Conservation (phyloP, 2,797 vertebrate species). For the Euthynnus affinis region DNA sequence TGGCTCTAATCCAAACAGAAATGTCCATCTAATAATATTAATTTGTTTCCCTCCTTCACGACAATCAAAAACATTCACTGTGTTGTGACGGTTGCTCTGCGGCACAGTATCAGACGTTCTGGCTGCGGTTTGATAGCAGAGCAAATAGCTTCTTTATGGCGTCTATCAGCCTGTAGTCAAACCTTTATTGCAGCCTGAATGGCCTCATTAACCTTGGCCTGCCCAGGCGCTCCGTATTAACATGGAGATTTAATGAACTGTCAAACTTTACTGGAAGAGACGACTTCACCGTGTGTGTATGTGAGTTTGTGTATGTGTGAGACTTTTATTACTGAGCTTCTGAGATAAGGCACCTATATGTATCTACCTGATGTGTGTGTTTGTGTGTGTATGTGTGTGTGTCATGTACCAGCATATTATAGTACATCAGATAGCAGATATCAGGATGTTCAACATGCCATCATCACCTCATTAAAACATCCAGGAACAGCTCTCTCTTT, state of each 20-base stretch:
- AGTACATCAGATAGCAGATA: neutral
- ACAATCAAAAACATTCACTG: slow-evolving; percentile 7
- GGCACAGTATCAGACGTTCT: neutral
- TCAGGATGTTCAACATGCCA: slow-evolving; percentile 18
- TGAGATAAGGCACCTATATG: slow-evolving; percentile 26
- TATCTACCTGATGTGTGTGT: slow-evolving; percentile 9
- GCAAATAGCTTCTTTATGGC: slow-evolving; percentile 48
- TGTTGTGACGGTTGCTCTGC: slow-evolving; percentile 28
- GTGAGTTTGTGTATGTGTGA: neutral
- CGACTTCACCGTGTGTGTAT: neutral
- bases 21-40: slow-evolving; percentile 30
- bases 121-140: neutral
- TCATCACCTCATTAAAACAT: slow-evolving; percentile 24
- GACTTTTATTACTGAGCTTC: neutral
- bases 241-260: slow-evolving; percentile 63
- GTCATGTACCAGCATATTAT: neutral
- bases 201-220: slow-evolving; percentile 68
- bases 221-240: slow-evolving; percentile 35
- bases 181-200: slow-evolving; percentile 48
- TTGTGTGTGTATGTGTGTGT: slow-evolving; percentile 8
- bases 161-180: slow-evolving; percentile 36
- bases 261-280: slow-evolving; percentile 46
- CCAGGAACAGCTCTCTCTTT: neutral
- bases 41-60: slow-evolving; percentile 35
- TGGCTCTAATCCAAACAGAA: slow-evolving; percentile 26